Percentiles rank a stretch among this genome's conserved stretches.
These are phyloP conservation scores for Xylota segnis DNA, from an alignment of 2,888 invertebrate genomes.

Conservation along the genomic window DNA sequence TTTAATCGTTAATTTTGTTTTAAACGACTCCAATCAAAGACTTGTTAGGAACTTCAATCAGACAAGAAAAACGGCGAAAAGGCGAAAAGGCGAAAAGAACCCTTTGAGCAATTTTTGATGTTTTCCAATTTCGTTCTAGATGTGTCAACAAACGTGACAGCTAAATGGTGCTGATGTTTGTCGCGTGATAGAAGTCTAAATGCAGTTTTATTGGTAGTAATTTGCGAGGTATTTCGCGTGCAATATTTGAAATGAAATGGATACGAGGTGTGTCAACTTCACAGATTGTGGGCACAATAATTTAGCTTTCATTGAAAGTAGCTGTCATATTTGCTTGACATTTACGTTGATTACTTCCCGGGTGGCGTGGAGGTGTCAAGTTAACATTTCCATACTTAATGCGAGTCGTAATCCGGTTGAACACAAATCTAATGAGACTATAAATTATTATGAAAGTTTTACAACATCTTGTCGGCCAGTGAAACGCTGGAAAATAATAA, in stretches of 20 bases:
- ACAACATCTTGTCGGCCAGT: no score
- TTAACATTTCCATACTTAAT: not conserved
- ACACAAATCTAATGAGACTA: no score
- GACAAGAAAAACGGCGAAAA: not conserved
- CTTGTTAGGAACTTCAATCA: conserved; percentile 58
- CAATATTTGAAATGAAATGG: not conserved
- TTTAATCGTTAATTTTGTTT: no score
- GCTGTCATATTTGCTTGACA: conserved; percentile 4
- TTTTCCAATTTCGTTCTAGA: conserved; percentile 43
- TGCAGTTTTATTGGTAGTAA: conserved; percentile 30
- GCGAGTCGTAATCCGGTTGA: no score
- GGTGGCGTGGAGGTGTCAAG: not conserved
- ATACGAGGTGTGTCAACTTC: not conserved
- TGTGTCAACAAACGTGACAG: conserved; percentile 41
- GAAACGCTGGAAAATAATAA: no score
- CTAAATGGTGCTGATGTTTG: conserved; percentile 54
- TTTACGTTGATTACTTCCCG: not conserved
- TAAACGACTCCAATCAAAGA: conserved; percentile 52
- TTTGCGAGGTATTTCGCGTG: conserved; percentile 14
- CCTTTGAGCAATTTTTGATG: conserved; percentile 38
- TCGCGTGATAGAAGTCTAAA: conserved; percentile 61
- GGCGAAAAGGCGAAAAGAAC: conserved; percentile 27
- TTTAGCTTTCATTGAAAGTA: not conserved
- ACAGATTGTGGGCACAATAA: not conserved
- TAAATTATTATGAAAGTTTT: no score